Evolutionary conservation across 2,113 vertebrate species (phyloP), one percentile per base, ranked within the genome.

Genomic region (Albula glossodonta): DNA sequence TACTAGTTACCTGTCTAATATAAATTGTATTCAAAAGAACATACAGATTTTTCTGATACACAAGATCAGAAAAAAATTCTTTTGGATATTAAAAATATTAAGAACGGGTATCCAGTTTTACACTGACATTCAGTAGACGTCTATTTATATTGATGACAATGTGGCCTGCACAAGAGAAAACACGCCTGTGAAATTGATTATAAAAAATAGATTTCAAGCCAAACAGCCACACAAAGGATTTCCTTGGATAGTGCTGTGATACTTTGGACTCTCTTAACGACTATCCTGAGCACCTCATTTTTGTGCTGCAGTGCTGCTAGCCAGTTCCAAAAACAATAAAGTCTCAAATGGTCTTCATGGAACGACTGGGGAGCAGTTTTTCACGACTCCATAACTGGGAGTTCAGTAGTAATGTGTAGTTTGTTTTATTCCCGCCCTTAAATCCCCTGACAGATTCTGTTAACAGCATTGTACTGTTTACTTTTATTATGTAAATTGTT

Each of bases 261-360:
- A 17, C 49, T 81, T 81, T 81, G 5, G 17, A 25, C 9, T n/a
- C 49, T 10, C 41, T 22, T 25, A 81, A n/a, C 3, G 17, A n/a
- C 80, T 51, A 53, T 81, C 50, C 10, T 53, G 9, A 53, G 3
- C 51, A 25, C 50, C 50, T n/a, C 80, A 10, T 81, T 81, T 81
- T 52, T 51, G 9, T 22, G 10, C 51, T n/a, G 2, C n/a, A 22
- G 19, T 17, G 78, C 78, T 31, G 13, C 11, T 49, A 6, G 78
- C 78, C 41, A 80, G 3, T 51, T 80, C 78, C 78, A 80, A 81
- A 81, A 51, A 81, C 51, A 81, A 81, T 53, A 66, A 60, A 51
- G 49, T 25, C 49, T 53, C 80, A 74, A 9, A 12, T 31, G 70
- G 22, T 25, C 22, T n/a, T n/a, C 70, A 11, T 25, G 70, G 70